phyloP scores from a whole-genome alignment of 2,797 vertebrate genomes.

The Dermochelys coriacea region DNA sequence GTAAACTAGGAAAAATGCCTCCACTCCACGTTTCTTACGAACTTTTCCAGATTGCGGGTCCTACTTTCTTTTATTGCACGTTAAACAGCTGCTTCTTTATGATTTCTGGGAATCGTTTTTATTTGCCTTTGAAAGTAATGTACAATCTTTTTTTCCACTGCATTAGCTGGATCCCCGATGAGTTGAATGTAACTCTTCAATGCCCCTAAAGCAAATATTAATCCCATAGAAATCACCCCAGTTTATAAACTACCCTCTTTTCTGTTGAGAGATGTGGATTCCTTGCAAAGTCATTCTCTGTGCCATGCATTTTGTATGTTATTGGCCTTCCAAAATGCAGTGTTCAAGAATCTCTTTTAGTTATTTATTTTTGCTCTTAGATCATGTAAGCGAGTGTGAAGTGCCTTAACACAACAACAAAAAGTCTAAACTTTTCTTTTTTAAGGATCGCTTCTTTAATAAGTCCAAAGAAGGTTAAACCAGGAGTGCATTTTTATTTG shows the following conservation, averaged over 20 bases:
- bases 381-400: slow-evolving; percentile 36
- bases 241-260: background rate
- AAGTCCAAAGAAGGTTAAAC: background rate
- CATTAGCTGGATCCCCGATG: background rate
- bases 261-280: background rate
- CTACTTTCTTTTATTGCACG: background rate
- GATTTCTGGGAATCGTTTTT: background rate
- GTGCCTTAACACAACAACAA: background rate
- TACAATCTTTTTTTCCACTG: background rate
- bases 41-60: background rate
- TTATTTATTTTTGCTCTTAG: slow-evolving; percentile 58
- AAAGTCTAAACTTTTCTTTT: background rate
- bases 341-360: background rate
- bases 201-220: background rate
- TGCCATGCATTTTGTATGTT: background rate
- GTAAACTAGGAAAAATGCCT: background rate
- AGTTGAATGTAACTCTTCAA: too few species aligned
- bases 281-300: background rate
- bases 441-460: background rate
- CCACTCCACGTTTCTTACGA: background rate
- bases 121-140: slow-evolving; percentile 44
- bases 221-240: background rate
- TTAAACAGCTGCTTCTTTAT: background rate
- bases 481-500: background rate
- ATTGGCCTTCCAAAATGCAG: background rate